These are phyloP conservation scores for Nixonia krombeini DNA, from an alignment of 1,140 invertebrate species.

Conservation along the genomic window DNA sequence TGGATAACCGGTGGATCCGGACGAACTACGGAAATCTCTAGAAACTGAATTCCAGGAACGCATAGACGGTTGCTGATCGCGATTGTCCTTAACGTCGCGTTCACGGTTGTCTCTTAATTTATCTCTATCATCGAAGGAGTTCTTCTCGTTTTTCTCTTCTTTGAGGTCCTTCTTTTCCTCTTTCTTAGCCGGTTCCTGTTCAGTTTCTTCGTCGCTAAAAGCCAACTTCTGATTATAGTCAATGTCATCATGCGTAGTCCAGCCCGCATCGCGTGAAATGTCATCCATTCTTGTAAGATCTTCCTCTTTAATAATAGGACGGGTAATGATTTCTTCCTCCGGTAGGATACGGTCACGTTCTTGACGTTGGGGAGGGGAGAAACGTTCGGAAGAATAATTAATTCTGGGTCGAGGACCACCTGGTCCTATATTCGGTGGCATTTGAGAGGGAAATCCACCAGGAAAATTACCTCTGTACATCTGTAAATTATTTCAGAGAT, in stretches of 20 bases:
- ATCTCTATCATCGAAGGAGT: constrained; percentile 51
- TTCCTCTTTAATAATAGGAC: constrained; percentile 93
- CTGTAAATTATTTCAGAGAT: constrained; percentile 26
- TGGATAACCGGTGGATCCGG: constrained; percentile 47
- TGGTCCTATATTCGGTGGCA: constrained; percentile 63
- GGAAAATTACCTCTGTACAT: constrained; percentile 71
- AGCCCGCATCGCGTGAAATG: constrained; percentile 89
- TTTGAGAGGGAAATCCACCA: constrained; percentile 66
- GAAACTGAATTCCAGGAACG: constrained; percentile 59
- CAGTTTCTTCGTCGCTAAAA: constrained; percentile 92
- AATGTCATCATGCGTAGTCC: constrained; percentile 92
- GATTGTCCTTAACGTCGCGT: constrained; percentile 49
- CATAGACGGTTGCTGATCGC: constrained; percentile 47
- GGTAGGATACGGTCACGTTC: constrained; percentile 57
- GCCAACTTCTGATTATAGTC: constrained; percentile 96
- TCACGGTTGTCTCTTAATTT: constrained; percentile 57
- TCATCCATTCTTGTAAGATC: constrained; percentile 93
- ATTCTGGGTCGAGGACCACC: constrained; percentile 64
- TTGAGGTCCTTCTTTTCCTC: constrained; percentile 45
- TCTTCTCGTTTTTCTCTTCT: constrained; percentile 58
- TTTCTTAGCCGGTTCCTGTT: constrained; percentile 52
- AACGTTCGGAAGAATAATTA: constrained; percentile 67
- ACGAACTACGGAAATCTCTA: constrained; percentile 62
- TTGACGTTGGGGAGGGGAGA: constrained; percentile 48
- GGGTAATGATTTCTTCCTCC: constrained; percentile 70